phyloP scores from a whole-genome alignment of 2,113 vertebrate genomes.

The Gopherus evgoodei region DNA sequence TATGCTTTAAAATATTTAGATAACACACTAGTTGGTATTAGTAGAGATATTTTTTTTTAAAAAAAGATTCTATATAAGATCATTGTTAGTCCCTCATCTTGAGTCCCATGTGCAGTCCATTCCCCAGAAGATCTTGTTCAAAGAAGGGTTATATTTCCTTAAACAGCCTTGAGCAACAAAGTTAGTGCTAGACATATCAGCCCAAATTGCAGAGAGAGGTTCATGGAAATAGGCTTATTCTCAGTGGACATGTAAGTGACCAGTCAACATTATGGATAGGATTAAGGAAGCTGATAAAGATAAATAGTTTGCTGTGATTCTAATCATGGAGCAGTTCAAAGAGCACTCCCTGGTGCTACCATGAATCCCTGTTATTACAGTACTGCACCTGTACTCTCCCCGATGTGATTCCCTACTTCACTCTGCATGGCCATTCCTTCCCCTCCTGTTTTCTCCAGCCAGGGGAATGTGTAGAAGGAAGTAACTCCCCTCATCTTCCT shows the following conservation, averaged over 20 bases:
- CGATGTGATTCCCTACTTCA: not conserved
- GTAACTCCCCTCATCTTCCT: not conserved
- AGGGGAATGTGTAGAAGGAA: not conserved
- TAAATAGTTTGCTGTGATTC: not conserved
- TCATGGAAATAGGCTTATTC: not conserved
- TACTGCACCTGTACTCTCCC: not conserved
- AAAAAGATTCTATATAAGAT: not conserved
- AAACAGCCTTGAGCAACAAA: not conserved
- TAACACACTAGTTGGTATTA: conserved; percentile 4
- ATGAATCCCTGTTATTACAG: rapidly evolving
- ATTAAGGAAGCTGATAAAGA: not conserved
- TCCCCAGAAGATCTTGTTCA: not conserved
- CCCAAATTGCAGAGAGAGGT: not conserved
- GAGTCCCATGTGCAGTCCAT: not conserved
- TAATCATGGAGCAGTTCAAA: not conserved
- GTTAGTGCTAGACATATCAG: conserved; percentile 12
- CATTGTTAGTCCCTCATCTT: not conserved
- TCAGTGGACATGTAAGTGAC: not conserved
- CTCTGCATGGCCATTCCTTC: not conserved
- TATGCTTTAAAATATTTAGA: conserved; percentile 22
- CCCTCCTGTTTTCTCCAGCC: not conserved
- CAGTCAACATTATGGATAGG: conserved; percentile 11
- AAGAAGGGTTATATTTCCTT: not conserved
- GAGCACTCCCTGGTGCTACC: not conserved
- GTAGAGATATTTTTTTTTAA: not conserved